phyloP scores from a whole-genome alignment of 2,888 invertebrate genomes.

The Lydus trimaculatus region DNA sequence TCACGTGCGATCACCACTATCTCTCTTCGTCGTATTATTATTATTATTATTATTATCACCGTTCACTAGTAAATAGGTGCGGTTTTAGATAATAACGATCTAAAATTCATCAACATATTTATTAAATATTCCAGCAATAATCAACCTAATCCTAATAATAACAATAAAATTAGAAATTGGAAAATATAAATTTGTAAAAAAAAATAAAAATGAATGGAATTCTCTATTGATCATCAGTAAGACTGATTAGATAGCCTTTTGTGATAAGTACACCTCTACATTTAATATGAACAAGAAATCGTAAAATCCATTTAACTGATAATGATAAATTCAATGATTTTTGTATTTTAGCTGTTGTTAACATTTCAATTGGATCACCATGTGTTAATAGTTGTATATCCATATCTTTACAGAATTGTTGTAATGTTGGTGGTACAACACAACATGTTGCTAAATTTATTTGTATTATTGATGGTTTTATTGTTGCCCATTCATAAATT shows the following conservation, averaged over 20 bases:
- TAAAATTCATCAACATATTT: background rate
- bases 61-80: constrained; percentile 47
- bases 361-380: constrained; percentile 83
- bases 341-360: constrained; percentile 65
- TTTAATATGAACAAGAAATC: constrained; percentile 90
- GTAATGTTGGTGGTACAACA: constrained; percentile 90
- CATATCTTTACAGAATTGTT: constrained; percentile 88
- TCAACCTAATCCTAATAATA: background rate
- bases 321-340: constrained; percentile 65
- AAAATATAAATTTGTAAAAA: background rate
- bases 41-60: too few species aligned
- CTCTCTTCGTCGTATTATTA: constrained; percentile 33
- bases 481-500: constrained; percentile 77
- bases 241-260: constrained; percentile 82
- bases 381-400: constrained; percentile 95
- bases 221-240: constrained; percentile 38
- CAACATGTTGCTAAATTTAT: constrained; percentile 93
- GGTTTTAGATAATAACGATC: constrained; percentile 24
- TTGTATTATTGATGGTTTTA: constrained; percentile 89
- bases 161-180: background rate
- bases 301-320: constrained; percentile 77
- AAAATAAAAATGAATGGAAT: constrained; percentile 7
- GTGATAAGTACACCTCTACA: constrained; percentile 90
- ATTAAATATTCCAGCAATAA: background rate
- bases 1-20: constrained; percentile 57